Evolutionary conservation across 2,797 vertebrate genomes (phyloP).

Genomic region (Sus cebifrons): DNA sequence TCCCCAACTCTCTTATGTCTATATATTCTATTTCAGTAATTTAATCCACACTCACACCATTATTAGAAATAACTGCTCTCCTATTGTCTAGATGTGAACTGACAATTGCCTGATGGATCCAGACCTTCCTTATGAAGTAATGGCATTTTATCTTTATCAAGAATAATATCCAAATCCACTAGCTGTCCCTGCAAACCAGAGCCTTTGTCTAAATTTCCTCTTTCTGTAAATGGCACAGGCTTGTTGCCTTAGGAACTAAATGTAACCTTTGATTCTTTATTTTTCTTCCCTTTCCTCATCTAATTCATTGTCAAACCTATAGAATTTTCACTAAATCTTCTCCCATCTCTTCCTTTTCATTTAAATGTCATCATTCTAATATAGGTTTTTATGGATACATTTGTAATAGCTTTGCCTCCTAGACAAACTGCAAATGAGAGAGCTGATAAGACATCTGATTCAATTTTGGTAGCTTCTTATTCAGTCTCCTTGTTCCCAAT

Average conservation of each 20-base stretch:
- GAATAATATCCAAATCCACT: background rate
- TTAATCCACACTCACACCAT: background rate
- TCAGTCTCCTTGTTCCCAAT: background rate
- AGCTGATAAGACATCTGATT: constrained; percentile 31
- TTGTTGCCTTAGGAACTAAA: constrained; percentile 60
- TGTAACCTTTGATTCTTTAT: constrained; percentile 35
- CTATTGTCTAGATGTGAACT: background rate
- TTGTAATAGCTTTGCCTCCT: constrained; percentile 51
- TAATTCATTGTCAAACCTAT: background rate
- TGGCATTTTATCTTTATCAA: background rate
- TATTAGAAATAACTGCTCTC: background rate
- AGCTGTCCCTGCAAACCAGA: constrained; percentile 5
- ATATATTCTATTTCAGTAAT: constrained; percentile 24
- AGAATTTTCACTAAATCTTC: constrained; percentile 28
- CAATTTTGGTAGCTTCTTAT: constrained; percentile 41
- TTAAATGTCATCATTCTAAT: constrained; percentile 61
- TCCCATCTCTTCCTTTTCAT: background rate
- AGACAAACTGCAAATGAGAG: constrained; percentile 34
- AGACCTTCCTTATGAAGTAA: constrained; percentile 3
- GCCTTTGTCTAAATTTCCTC: constrained; percentile 9
- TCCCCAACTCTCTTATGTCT: background rate
- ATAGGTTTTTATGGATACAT: constrained; percentile 11
- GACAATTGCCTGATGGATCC: background rate
- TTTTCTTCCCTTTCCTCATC: constrained; percentile 46
- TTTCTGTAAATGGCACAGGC: constrained; percentile 12